phyloP scores from a whole-genome alignment of 2,113 vertebrate species.

The Poeciliopsis occidentalis region DNA sequence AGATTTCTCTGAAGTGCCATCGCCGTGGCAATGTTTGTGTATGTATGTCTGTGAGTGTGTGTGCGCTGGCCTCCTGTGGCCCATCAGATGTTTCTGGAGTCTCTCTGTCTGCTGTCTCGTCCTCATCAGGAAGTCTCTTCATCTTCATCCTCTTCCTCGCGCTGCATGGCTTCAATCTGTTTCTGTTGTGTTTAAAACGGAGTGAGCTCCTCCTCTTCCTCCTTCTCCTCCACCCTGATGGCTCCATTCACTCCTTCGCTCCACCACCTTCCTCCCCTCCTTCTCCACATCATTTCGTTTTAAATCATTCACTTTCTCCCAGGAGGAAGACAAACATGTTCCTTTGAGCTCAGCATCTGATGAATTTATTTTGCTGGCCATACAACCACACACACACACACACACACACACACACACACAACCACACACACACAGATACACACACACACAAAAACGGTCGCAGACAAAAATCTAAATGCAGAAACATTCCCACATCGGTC shows the following conservation, averaged over 20 bases:
- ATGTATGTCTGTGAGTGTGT: too few species aligned
- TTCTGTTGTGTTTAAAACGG: not conserved
- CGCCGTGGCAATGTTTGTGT: too few species aligned
- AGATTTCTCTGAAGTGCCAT: conserved; percentile 13
- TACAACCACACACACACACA: conserved; percentile 14
- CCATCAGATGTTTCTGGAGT: conserved; percentile 65
- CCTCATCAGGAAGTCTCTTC: conserved; percentile 25
- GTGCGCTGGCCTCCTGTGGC: conserved; percentile 42
- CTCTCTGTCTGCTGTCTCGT: conserved; percentile 45
- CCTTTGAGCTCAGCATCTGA: conserved; percentile 50
- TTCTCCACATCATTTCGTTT: conserved; percentile 46
- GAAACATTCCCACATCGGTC: not conserved
- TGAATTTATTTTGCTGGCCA: conserved; percentile 56
- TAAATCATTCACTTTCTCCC: conserved; percentile 83
- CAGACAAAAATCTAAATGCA: not conserved
- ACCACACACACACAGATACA: conserved; percentile 15
- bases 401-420: conserved; percentile 5
- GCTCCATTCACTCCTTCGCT: conserved; percentile 36
- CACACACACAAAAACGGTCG: conserved; percentile 15
- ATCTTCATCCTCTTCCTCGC: conserved; percentile 12
- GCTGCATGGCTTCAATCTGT: conserved; percentile 1
- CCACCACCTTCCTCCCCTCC: conserved; percentile 58
- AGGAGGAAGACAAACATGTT: conserved; percentile 70
- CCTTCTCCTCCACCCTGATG: conserved; percentile 14
- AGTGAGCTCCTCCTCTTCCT: conserved; percentile 5